A percentile compares a stretch with the other conserved stretches of the same genome.
phyloP scores from a whole-genome alignment of 2,113 vertebrate species.

The Cynopterus brachyotis region DNA sequence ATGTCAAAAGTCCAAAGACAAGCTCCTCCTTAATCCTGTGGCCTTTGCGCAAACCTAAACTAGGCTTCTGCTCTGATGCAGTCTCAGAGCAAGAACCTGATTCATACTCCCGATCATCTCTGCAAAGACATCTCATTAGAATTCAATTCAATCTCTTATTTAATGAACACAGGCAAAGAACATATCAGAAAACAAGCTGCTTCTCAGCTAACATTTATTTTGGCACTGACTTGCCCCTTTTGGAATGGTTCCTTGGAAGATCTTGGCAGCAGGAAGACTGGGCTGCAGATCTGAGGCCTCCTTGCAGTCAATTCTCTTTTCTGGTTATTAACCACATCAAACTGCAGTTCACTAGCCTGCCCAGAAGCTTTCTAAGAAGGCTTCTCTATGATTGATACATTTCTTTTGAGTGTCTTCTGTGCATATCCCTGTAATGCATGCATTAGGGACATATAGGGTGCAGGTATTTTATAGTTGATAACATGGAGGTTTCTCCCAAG shows the following conservation, averaged over 20 bases:
- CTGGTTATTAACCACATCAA: not conserved
- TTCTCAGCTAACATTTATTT: not conserved
- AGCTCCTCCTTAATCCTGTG: not conserved
- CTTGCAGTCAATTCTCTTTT: not conserved
- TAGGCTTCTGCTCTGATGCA: not conserved
- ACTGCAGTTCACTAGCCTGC: not conserved
- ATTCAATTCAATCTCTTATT: not conserved
- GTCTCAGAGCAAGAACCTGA: not conserved
- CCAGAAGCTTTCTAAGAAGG: not conserved
- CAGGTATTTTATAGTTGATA: not conserved
- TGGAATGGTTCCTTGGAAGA: not conserved
- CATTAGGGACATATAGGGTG: too few relatives aligned
- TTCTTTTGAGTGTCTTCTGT: not conserved
- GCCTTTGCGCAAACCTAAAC: not conserved
- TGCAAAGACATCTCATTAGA: not conserved
- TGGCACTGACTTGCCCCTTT: not conserved
- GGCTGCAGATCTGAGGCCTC: not conserved
- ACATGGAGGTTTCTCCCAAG: not conserved
- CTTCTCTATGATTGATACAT: not conserved
- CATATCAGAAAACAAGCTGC: not conserved
- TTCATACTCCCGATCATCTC: not conserved
- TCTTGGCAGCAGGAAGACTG: conserved; percentile 28
- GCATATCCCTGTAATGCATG: accelerated
- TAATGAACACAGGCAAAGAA: conserved; percentile 7
- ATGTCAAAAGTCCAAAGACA: not conserved